phyloP scores from a whole-genome alignment of 2,113 vertebrate genomes.

The Rhabdornis inornatus region DNA sequence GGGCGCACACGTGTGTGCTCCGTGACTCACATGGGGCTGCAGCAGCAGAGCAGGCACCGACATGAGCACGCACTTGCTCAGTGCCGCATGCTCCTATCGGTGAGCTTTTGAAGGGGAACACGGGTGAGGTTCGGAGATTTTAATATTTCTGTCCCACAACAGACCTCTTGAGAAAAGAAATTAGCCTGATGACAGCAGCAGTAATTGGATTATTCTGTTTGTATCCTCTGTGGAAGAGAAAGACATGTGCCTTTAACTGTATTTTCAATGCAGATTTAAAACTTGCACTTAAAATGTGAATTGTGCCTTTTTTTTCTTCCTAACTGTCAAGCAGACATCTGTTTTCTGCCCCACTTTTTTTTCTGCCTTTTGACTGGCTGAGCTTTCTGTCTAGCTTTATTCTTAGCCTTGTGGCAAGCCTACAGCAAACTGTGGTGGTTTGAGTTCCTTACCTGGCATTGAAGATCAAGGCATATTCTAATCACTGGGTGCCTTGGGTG shows the following conservation, averaged over 20 bases:
- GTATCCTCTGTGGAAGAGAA: not conserved
- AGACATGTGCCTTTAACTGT: not conserved
- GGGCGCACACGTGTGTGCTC: accelerated
- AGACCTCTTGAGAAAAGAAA: not conserved
- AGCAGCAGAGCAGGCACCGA: not conserved
- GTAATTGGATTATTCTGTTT: not conserved
- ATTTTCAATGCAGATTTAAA: not conserved
- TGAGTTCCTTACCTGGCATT: not conserved
- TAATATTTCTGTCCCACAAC: not conserved
- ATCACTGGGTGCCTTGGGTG: not conserved
- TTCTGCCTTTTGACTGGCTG: not conserved
- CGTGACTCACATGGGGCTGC: not conserved
- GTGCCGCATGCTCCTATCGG: accelerated
- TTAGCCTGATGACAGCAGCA: not conserved
- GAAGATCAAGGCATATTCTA: not conserved
- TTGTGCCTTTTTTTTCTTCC: not conserved
- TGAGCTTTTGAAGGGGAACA: not conserved
- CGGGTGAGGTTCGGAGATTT: not conserved
- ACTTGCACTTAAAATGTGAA: constrained; percentile 9
- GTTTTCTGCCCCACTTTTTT: not conserved
- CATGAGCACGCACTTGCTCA: not conserved
- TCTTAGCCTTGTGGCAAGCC: not conserved
- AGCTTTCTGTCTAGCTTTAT: not conserved
- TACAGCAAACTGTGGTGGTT: not conserved
- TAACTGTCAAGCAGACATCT: not conserved